These are phyloP conservation scores for Blastomussa wellsi DNA, from an alignment of 92 coral and sea anemone species.

Conservation along the genomic window DNA sequence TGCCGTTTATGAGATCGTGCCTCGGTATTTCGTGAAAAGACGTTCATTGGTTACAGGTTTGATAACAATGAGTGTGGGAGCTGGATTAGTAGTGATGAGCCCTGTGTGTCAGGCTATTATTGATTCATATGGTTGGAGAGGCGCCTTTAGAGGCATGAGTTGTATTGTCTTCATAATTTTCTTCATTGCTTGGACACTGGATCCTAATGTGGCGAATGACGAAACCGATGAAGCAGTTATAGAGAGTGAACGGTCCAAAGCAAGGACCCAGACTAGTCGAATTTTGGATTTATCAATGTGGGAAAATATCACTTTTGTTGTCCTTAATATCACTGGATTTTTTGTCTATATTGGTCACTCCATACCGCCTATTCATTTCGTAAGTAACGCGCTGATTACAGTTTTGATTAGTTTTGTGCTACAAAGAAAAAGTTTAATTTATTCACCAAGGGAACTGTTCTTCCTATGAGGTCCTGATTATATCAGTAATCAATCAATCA, in stretches of 20 bases:
- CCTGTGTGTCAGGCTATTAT: slow-evolving; percentile 43
- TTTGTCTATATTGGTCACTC: slow-evolving; percentile 24
- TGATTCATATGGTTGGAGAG: slow-evolving; percentile 51
- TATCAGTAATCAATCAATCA: too few relatives aligned
- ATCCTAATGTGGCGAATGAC: slow-evolving; percentile 19
- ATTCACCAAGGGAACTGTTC: background rate
- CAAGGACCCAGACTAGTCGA: background rate
- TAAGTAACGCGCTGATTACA: slow-evolving; percentile 3
- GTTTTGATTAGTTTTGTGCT: background rate
- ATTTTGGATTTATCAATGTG: slow-evolving; percentile 48
- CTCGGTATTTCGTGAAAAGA: slow-evolving; percentile 42
- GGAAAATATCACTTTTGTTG: slow-evolving; percentile 23
- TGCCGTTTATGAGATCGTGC: slow-evolving; percentile 41
- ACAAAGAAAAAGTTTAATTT: too few relatives aligned
- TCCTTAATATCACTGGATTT: background rate
- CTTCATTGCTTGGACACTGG: slow-evolving; percentile 17
- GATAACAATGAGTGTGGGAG: slow-evolving; percentile 47
- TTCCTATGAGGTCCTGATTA: background rate
- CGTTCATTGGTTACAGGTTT: slow-evolving; percentile 43
- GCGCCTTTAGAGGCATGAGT: slow-evolving; percentile 31
- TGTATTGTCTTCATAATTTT: background rate
- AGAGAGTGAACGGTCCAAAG: background rate
- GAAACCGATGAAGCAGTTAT: background rate
- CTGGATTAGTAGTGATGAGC: slow-evolving; percentile 35
- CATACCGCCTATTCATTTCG: slow-evolving; percentile 34